A percentile compares a stretch with the other conserved stretches of the same genome.
Conservation (phyloP, 2,113 vertebrate genomes). For the Oryzias javanicus region DNA sequence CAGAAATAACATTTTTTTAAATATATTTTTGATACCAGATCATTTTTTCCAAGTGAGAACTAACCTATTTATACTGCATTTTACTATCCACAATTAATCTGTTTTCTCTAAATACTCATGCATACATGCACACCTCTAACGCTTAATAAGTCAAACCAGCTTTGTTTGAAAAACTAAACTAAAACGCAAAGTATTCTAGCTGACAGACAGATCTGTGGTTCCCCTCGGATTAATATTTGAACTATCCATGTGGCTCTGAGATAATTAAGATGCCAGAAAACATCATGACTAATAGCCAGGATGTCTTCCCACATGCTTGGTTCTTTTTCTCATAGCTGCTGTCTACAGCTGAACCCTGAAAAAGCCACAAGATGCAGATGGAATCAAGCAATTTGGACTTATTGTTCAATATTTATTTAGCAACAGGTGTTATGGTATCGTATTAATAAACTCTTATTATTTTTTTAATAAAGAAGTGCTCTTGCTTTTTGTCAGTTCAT, state of each 20-base stretch:
- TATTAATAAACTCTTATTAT: not conserved
- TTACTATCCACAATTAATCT: too few relatives aligned
- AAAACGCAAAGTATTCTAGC: conserved; percentile 17
- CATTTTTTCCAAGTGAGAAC: too few relatives aligned
- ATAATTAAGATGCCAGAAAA: conserved; percentile 38
- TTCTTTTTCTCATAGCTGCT: conserved; percentile 14
- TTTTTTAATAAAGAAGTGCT: not conserved
- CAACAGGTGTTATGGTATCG: too few relatives aligned
- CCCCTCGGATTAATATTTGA: conserved; percentile 37
- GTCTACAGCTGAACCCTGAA: conserved; percentile 30
- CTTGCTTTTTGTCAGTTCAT: not conserved
- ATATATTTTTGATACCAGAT: too few relatives aligned
- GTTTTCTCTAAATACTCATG: too few relatives aligned
- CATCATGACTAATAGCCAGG: conserved; percentile 11
- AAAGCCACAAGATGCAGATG: conserved; percentile 27
- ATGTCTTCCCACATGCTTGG: conserved; percentile 25
- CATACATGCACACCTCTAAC: not conserved
- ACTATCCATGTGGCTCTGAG: conserved; percentile 34
- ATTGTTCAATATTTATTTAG: conserved; percentile 3
- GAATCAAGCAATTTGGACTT: conserved; percentile 50
- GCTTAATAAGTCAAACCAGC: conserved; percentile 9
- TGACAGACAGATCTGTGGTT: conserved; percentile 33
- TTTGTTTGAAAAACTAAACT: conserved; percentile 22
- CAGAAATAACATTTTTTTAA: too few relatives aligned
- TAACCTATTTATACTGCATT: too few relatives aligned